These are phyloP conservation scores for Ceratothoa steindachneri DNA, from an alignment of 2,888 invertebrate genomes.

Conservation along the genomic window DNA sequence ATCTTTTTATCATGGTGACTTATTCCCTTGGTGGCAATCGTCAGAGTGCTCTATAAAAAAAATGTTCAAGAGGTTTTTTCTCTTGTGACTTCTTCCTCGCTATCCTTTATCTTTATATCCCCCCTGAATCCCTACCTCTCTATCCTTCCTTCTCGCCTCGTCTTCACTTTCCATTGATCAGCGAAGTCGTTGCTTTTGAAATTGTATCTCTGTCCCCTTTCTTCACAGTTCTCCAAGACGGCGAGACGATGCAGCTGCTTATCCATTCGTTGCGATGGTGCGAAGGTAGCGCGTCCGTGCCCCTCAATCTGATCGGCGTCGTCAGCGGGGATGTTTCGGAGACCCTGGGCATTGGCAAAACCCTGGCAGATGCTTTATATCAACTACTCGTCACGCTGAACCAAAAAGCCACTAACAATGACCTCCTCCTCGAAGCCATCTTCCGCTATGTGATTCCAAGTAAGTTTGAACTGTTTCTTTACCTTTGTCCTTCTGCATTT, in stretches of 20 bases:
- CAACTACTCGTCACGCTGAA: constrained; percentile 73
- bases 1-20: too few species aligned
- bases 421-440: constrained; percentile 71
- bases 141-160: too few species aligned
- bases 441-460: constrained; percentile 62
- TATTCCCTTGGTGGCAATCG: too few species aligned
- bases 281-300: constrained; percentile 64
- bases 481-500: background rate
- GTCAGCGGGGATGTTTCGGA: constrained; percentile 51
- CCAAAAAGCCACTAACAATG: constrained; percentile 69
- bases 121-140: too few species aligned
- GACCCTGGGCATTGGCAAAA: constrained; percentile 52
- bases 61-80: too few species aligned
- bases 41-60: too few species aligned
- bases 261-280: constrained; percentile 75
- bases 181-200: too few species aligned
- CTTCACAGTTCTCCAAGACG: constrained; percentile 65
- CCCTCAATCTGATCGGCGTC: constrained; percentile 61
- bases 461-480: background rate
- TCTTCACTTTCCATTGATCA: too few species aligned
- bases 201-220: too few species aligned
- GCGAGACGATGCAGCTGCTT: constrained; percentile 75
- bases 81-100: too few species aligned
- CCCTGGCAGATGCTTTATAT: constrained; percentile 69
- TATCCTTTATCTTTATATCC: too few species aligned